Conservation (phyloP, 2,797 vertebrate genomes). For the Lacerta viridis region DNA sequence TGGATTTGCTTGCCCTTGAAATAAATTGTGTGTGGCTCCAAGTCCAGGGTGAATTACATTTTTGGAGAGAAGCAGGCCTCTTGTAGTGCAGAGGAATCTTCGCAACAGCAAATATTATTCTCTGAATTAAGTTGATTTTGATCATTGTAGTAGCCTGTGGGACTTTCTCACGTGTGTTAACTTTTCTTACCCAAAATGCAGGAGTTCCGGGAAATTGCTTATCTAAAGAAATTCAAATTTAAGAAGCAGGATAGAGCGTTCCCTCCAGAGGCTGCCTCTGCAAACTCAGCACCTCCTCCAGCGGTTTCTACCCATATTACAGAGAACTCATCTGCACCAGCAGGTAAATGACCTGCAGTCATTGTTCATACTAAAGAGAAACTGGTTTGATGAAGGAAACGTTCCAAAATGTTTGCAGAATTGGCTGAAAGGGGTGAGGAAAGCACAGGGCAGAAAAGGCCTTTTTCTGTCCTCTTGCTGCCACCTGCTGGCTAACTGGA, state of each 20-base stretch:
- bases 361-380: background rate
- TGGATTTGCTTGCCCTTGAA: too few species aligned
- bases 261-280: slow-evolving; percentile 81
- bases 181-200: slow-evolving; percentile 64
- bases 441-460: background rate
- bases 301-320: slow-evolving; percentile 69
- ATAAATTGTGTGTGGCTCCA: background rate
- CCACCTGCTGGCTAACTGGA: background rate
- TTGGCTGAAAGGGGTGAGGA: too few species aligned
- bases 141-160: background rate
- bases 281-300: slow-evolving; percentile 68
- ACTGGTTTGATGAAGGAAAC: background rate
- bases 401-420: background rate
- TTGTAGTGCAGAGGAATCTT: background rate
- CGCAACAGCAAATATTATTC: background rate
- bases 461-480: background rate
- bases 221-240: slow-evolving; percentile 96
- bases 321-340: slow-evolving; percentile 75
- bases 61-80: background rate
- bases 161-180: slow-evolving; percentile 13
- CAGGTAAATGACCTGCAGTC: slow-evolving; percentile 79
- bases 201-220: slow-evolving; percentile 94
- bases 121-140: background rate
- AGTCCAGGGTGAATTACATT: background rate
- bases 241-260: slow-evolving; percentile 92